Percentiles rank a stretch among this genome's conserved stretches.
Conservation (phyloP, 2,113 vertebrate genomes). For the Istiophorus platypterus region DNA sequence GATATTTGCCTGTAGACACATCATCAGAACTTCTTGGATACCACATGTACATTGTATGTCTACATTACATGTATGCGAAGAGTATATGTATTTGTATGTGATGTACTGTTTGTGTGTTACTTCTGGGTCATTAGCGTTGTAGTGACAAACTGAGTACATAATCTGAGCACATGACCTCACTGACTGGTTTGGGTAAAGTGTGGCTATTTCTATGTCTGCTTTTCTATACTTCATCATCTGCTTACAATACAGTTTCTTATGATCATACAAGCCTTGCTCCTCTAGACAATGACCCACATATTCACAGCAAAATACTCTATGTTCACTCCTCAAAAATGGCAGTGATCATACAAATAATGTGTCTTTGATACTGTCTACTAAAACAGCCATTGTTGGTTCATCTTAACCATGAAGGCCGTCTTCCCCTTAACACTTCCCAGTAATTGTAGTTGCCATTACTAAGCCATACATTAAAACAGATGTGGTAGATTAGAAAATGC, state of each 20-base stretch:
- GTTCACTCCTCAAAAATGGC: too few relatives aligned
- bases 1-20: conserved; percentile 27
- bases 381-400: not conserved
- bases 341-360: not conserved
- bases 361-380: not conserved
- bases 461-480: not conserved
- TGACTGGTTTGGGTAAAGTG: not conserved
- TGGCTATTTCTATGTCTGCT: not conserved
- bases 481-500: too few relatives aligned
- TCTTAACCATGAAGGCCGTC: not conserved
- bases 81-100: not conserved
- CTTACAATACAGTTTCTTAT: not conserved
- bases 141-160: not conserved
- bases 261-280: not conserved
- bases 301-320: not conserved
- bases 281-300: not conserved
- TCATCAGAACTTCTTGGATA: conserved; percentile 24
- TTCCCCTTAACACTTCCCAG: not conserved
- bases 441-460: not conserved
- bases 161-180: not conserved
- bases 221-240: not conserved
- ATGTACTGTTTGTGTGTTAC: not conserved
- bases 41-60: conserved; percentile 8
- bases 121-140: conserved; percentile 4
- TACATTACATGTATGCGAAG: not conserved